Evolutionary conservation across 1,140 invertebrate species (phyloP), one percentile per base, ranked within the genome.

Genomic region (Sarcophaga peregrina): DNA sequence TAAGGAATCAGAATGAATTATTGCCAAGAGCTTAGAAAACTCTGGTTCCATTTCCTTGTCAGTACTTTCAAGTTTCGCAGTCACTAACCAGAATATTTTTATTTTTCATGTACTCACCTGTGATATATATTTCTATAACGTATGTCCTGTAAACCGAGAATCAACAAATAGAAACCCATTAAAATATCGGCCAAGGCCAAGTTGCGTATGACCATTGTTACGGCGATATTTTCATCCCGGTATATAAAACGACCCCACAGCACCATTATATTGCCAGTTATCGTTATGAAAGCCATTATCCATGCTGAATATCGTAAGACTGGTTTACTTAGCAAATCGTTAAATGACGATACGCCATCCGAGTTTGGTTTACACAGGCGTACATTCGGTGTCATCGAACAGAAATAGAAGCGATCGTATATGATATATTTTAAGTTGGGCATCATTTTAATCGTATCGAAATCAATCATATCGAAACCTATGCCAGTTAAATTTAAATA

Each of bases 161-260:
- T 91, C 13, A 95, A 87, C 82, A 96, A 91, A 89, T 96, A 96
- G 73, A 96, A 87, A 0, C 95, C 96, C 94, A 96, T 96, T 17
- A 96, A 88, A 85, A 96, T 91, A 90, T 97, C 96, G 8, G 95
- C 94, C n/a, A 94, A 92, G 74, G 95, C 94, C 54, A 96, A 90
- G 90, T 96, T 96, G 73, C 93, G 92, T 82, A 96, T 94, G 48
- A 96, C 91, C 80, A 94, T 91, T 73, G 93, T 93, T 0, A 94
- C 88, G 0, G 92, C 91, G 73, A 91, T 91, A 85, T 93, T 94
- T 85, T 94, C 93, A 84, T 93, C 92, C 25, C 91, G 92, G 13
- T 93, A 92, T 1, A 93, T 91, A 80, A 94, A 92, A 85, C 95
- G 91, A 81, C 94, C 93, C 89, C 93, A 93, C 15, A 96, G 87